These are phyloP conservation scores for Carassius gibelio DNA, from an alignment of 2,113 vertebrate genomes.

Conservation along the genomic window DNA sequence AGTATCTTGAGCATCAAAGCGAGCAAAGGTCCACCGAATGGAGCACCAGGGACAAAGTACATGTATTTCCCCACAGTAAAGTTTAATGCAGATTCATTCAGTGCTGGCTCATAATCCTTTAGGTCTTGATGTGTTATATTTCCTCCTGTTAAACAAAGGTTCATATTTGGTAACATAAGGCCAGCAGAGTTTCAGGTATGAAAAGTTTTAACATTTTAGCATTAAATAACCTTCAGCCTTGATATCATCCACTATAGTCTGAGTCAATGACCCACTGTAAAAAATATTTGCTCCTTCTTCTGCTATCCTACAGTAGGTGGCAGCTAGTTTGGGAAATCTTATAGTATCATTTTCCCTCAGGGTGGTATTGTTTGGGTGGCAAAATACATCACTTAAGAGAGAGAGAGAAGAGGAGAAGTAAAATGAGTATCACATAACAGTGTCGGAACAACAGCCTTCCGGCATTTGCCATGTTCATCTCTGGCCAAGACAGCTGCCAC, in stretches of 20 bases:
- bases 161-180: background rate
- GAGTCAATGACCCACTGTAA: constrained; percentile 87
- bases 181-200: background rate
- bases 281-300: constrained; percentile 83
- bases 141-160: constrained; percentile 76
- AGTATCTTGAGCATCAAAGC: constrained; percentile 90
- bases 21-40: constrained; percentile 88
- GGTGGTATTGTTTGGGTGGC: constrained; percentile 79
- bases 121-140: constrained; percentile 85
- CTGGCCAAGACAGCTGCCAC: no score
- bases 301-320: constrained; percentile 85
- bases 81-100: constrained; percentile 79
- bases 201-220: background rate
- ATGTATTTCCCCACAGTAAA: constrained; percentile 79
- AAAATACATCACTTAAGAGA: constrained; percentile 79
- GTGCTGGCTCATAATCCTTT: constrained; percentile 74
- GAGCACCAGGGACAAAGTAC: constrained; percentile 82
- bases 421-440: no score
- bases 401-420: constrained; percentile 7
- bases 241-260: constrained; percentile 85
- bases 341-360: constrained; percentile 84
- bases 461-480: no score
- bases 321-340: constrained; percentile 81
- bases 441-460: no score
- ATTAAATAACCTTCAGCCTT: constrained; percentile 69